Base-by-base conservation (phyloP, 1,140 invertebrate species). In the Drosophila fuyamai region DNA sequence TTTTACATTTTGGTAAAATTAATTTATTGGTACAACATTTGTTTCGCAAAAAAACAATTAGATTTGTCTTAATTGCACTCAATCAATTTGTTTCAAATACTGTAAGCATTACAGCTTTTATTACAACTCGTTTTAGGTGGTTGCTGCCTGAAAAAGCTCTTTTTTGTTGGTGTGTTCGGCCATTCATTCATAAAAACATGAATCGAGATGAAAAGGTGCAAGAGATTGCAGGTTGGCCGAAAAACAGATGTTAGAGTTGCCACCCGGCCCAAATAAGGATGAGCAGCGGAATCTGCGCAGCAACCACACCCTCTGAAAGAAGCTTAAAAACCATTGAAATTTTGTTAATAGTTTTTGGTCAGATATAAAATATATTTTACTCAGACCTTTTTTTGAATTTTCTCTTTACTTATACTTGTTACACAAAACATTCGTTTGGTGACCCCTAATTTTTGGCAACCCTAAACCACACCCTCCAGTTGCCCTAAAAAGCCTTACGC, bases 401-500 rank as follows among this genome's bases (percentile, higher is more conserved):
- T 1, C 27, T 10, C 2, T 7, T 14, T 23, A n/a, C 14, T n/a
- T 2, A 10, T 27, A 23, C 1, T 4, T 5, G 1, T 40, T 0
- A 5, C 1, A 9, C 0, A 13, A 5, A 9, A 16, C 0, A 14
- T 29, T 4, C 1, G 3, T 1, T 9, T 41, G 29, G 13, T 16
- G 13, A 8, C 16, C 16, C 13, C 5, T 23, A 7, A 13, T 27
- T 55, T 54, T 35, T 23, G 60, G n/a, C 38, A 63, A 55, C 60
- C 56, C 72, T 81, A 79, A 88, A 84, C 85, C 85, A 90, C 85
- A 88, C 86, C 86, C 86, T 90, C 84, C 70, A 77, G 67, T 74
- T 90, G 86, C 68, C 86, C 86, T 82, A 90, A 80, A 90, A 90
- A 89, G 81, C 81, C 83, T 86, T 86, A 86, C 82, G 82, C 82